Base-by-base conservation (phyloP, 2,797 vertebrate genomes). In the Catamblyrhynchus diadema region DNA sequence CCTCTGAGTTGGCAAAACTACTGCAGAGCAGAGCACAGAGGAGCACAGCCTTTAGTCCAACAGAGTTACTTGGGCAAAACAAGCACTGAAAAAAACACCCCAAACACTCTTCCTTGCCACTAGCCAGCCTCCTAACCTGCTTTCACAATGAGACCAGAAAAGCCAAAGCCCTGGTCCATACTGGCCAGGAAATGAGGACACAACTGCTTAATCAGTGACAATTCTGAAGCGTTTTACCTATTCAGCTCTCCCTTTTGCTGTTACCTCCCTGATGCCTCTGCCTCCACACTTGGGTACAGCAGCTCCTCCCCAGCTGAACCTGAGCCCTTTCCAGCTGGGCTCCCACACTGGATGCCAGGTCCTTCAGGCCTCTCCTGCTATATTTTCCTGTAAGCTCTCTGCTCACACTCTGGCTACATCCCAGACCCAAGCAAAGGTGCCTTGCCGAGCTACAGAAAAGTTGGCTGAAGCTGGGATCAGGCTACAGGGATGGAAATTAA, bases 381-480 rank as follows among this genome's bases (percentile, higher is more conserved):
- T 27, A 53, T 94, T 81, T 66, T 86, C 77, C 66, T 72, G 44
- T 79, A 50, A 88, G 37, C 37, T 47, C 35, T 39, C 69, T 81
- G 53, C 65, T 90, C 77, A 42, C 70, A 11, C 59, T 67, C 69
- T 93, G 83, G 80, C 94, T 92, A 10, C 10, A 5, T 33, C 59
- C 93, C 94, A 94, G 60, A 73, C 24, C 20, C 47, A 94, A 91
- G 65, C 12, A 90, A 94, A 96, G 86, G 92, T 92, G 86, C 83
- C 37, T 93, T 81, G 45, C 72, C 7, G 62, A 91, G 69, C 82
- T 75, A 90, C 28, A 59, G 77, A 79, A 88, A 81, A 75, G 33
- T 32, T 81, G 92, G 74, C 72, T 74, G 69, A 73, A 81, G 81
- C 41, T 80, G 42, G 37, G 22, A 74, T 54, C 42, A 47, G 47